phyloP scores from a whole-genome alignment of 2,113 vertebrate genomes.

The Alexandromys fortis region DNA sequence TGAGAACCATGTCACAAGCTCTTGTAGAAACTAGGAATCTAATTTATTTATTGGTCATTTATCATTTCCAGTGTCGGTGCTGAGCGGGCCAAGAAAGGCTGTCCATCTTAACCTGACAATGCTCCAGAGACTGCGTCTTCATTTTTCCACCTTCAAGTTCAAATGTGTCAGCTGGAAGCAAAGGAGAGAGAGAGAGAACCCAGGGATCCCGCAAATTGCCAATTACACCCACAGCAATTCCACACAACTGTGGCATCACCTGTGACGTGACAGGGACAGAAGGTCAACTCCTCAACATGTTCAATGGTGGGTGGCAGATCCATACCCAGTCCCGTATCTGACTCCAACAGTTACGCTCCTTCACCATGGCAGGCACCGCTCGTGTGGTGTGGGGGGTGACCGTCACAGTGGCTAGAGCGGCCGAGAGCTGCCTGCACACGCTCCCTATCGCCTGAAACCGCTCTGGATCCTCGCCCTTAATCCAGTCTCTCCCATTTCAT shows the following conservation, averaged over 20 bases:
- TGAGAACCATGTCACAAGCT: neutral
- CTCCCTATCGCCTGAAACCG: neutral
- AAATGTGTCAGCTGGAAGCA: neutral
- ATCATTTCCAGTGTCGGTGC: neutral
- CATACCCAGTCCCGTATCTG: neutral
- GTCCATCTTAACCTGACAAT: neutral
- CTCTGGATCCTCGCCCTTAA: neutral
- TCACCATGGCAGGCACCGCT: accelerated
- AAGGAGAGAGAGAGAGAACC: neutral
- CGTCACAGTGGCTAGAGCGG: too few species aligned
- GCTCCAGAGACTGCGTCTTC: slow-evolving; percentile 6
- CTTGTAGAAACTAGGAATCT: neutral
- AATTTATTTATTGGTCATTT: neutral
- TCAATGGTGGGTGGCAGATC: neutral
- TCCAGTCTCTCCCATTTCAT: neutral
- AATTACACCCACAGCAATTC: neutral
- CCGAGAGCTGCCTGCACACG: neutral
- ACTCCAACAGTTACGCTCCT: neutral
- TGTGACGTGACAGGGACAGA: neutral
- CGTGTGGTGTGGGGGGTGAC: neutral
- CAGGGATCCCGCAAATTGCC: neutral
- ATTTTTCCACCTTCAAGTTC: neutral
- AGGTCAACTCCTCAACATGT: neutral
- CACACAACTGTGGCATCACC: neutral
- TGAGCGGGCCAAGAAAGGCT: neutral